A percentile compares a stretch with the other conserved stretches of the same genome.
Evolutionary conservation across 2,797 vertebrate species (phyloP).

Genomic region (Crocodylus rhombifer): DNA sequence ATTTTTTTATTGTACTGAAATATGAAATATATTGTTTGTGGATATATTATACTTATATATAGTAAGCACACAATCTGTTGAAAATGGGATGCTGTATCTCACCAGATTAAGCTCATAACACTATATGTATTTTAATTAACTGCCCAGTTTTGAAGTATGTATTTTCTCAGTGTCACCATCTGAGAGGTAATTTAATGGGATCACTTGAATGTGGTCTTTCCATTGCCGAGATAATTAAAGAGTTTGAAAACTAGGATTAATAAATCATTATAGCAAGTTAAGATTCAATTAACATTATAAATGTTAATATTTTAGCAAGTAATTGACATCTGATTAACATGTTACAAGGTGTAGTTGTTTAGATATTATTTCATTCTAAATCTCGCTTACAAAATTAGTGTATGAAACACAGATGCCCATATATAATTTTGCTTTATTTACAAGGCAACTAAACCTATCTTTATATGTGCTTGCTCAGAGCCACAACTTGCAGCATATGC

Average conservation of each 20-base stretch:
- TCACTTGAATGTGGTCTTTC: slow-evolving; percentile 61
- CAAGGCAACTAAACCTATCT: slow-evolving; percentile 2
- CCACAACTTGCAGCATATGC: neutral
- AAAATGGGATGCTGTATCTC: neutral
- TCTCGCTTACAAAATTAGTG: slow-evolving; percentile 41
- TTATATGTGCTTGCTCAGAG: neutral
- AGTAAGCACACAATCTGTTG: neutral
- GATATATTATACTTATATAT: neutral
- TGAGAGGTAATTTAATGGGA: slow-evolving; percentile 53
- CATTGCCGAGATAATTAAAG: slow-evolving; percentile 65
- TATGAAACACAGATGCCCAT: slow-evolving; percentile 32
- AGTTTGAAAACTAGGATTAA: slow-evolving; percentile 77
- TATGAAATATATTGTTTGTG: neutral
- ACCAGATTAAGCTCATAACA: neutral
- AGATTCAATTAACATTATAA: slow-evolving; percentile 75
- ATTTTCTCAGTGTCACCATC: slow-evolving; percentile 20
- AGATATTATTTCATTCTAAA: slow-evolving; percentile 69
- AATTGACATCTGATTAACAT: slow-evolving; percentile 76
- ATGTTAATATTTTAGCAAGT: slow-evolving; percentile 72
- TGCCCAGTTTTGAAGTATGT: neutral
- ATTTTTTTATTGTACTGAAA: neutral
- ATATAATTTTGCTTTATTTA: slow-evolving; percentile 56
- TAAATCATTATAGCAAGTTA: slow-evolving; percentile 77
- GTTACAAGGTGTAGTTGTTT: slow-evolving; percentile 55
- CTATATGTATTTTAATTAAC: neutral